Base-by-base conservation (phyloP, 2,113 vertebrate species). In the Lota lota region DNA sequence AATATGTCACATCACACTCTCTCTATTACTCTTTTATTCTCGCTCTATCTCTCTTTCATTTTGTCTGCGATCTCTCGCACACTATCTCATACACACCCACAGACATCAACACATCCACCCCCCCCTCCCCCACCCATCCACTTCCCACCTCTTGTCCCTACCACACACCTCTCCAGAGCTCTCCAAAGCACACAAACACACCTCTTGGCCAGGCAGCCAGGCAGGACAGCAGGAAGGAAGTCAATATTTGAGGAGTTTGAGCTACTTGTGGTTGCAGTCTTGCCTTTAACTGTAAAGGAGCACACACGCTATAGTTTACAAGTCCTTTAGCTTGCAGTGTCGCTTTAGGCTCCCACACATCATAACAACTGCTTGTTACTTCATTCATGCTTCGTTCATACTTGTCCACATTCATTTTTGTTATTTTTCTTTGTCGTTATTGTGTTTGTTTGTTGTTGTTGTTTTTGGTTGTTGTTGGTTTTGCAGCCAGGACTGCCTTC, bases 101-200 rank as follows among this genome's bases (percentile, higher is more conserved):
- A 54, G 76, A 75, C 68, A 85, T 75, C 71, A 73, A 75, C 73
- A 81, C 76, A 82, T 75, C 53, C 66, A 68, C 78, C 73, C 56
- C 57, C 1, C 1, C 72, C 68, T 68, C 40, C 21, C 73, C 22
- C 62, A 15, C 63, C 58, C 56, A 50, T 14, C 20, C 28, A 24
- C 78, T 75, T 74, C 84, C 81, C 81, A 76, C 78, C 78, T 76
- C 78, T 79, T 36, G n/a, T 19, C 28, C 18, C 71, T 47, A 83
- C 85, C 81, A 83, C 85, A 82, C 78, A 85, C 73, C 80, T 83
- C 73, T 80, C 66, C 74, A 68, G 72, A 77, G 36, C 36, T 1
- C 79, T 87, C 84, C 78, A 88, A 85, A 83, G 82, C 83, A 89
- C 72, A 91, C 83, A 91, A 89, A 87, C 86, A 88, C 86, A 83